Evolutionary conservation across 2,113 vertebrate genomes (phyloP).

Genomic region (Nesogale talazaci): DNA sequence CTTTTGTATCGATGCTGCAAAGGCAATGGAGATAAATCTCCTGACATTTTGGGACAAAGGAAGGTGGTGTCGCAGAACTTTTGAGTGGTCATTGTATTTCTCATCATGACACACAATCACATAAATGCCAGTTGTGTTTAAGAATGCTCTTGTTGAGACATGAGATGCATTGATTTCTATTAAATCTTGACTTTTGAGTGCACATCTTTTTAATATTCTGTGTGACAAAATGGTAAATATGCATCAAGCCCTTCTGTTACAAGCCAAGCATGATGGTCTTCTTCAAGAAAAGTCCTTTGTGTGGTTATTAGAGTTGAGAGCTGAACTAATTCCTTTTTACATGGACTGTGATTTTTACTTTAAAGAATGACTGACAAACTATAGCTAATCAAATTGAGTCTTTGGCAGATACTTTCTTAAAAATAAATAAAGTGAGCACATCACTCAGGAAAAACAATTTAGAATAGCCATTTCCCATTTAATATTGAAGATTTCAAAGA

Average conservation of each 20-base stretch:
- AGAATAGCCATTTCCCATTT: background rate
- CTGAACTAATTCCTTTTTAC: background rate
- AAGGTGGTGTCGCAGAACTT: background rate
- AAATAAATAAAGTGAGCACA: constrained; percentile 11
- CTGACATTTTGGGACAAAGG: background rate
- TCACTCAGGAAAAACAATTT: background rate
- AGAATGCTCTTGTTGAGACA: background rate
- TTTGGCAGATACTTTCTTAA: background rate
- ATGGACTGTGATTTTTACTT: background rate
- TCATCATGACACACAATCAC: background rate
- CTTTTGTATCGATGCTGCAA: background rate
- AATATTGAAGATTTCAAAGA: constrained; percentile 41
- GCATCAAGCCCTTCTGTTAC: background rate
- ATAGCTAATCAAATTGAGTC: background rate
- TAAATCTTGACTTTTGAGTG: background rate
- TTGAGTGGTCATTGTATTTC: background rate
- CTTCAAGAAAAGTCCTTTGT: background rate
- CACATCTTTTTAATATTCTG: background rate
- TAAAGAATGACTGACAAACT: background rate
- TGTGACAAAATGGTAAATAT: background rate
- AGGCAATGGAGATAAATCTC: background rate
- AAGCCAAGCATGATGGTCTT: background rate
- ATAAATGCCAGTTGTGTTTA: background rate
- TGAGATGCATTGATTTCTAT: background rate
- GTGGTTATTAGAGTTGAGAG: background rate